Percentiles rank a stretch among this genome's conserved stretches.
These are phyloP conservation scores for Amiota communis DNA, from an alignment of 2,888 invertebrate species.

Conservation along the genomic window DNA sequence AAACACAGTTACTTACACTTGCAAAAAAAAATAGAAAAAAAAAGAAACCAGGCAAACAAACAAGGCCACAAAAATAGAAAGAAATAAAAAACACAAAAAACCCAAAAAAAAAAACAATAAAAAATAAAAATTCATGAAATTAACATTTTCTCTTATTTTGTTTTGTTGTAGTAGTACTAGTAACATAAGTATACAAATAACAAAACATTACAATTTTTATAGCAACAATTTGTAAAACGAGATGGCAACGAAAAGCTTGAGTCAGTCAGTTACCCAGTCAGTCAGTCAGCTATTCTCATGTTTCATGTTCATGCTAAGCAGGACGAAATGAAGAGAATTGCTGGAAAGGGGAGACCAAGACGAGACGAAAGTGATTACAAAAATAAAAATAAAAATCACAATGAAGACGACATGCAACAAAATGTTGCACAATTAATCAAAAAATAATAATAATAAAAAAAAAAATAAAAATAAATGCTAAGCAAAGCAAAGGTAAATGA, in stretches of 20 bases:
- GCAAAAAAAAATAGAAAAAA: constrained; percentile 22
- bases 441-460: constrained; percentile 18
- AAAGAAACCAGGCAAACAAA: constrained; percentile 11
- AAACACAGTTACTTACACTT: constrained; percentile 37
- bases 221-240: constrained; percentile 58
- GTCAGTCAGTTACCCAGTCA: background rate
- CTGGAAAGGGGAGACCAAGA: background rate
- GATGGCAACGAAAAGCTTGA: background rate
- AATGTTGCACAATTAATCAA: constrained; percentile 29
- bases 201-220: constrained; percentile 59
- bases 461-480: background rate
- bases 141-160: constrained; percentile 52
- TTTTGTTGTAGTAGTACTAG: too few relatives aligned
- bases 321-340: background rate
- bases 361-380: background rate
- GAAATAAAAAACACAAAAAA: too few relatives aligned
- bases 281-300: background rate
- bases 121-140: constrained; percentile 62
- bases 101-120: constrained; percentile 39
- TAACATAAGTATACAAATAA: constrained; percentile 53
- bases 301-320: too few relatives aligned
- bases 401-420: background rate
- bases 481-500: background rate
- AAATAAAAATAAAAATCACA: background rate
- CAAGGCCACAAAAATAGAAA: too few relatives aligned